Base-by-base conservation (phyloP, 2,113 vertebrate species). In the Brienomyrus longianalis region DNA sequence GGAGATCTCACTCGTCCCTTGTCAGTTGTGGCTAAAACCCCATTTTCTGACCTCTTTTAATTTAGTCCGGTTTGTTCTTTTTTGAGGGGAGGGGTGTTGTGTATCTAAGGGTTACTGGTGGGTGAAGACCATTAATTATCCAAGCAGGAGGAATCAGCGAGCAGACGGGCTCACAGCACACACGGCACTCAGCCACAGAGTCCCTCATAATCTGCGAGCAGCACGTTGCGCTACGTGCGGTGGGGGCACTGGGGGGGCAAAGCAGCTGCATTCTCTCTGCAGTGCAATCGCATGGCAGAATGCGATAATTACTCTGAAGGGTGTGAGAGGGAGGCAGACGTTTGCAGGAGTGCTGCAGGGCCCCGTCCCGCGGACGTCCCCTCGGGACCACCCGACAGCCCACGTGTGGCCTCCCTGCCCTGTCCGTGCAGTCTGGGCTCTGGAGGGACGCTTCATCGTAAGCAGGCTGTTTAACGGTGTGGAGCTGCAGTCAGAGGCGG, bases 231-330 rank as follows among this genome's bases (percentile, higher is more conserved):
- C 39, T 13, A 3, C 6, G 43, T 23, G n/a, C 50, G 90, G 89
- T 70, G 83, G 70, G 89, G 52, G 88, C 54, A 9, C 45, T 13
- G 31, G 88, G 19, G 84, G 77, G 21, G 4, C 47, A 74, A 13
- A 86, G 21, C 89, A 90, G 84, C 89, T 77, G n/a, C n/a, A 47
- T 50, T 66, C n/a, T 66, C 54, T 70, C n/a, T 0, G 39, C 23
- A 23, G 31, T 11, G 23, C 91, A 52, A 91, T 89, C 91, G 84
- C 91, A 90, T 39, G 43, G 87, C 87, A 56, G 84, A 87, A 51
- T 11, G 50, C 90, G 89, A 54, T 90, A 90, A 88, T 91, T 90
- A 89, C 89, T 87, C 87, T 88, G 59, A 89, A 90, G 45, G 59
- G 89, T 54, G 89, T 50, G 70, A 54, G 10, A 70, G 48, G 47